Conservation (phyloP, 2,888 invertebrate species). For the Corbicula japonica region DNA sequence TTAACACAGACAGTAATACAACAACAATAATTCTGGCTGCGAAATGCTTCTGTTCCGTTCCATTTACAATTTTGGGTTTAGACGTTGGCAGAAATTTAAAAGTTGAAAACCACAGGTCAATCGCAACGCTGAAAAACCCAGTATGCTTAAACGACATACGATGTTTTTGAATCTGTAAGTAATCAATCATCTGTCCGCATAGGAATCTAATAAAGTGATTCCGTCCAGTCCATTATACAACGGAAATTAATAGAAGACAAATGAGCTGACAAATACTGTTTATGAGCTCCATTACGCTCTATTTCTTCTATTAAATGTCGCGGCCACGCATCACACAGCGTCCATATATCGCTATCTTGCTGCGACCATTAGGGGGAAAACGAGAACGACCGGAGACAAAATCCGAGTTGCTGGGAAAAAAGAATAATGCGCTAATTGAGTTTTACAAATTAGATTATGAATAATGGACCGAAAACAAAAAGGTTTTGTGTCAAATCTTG, state of each 20-base stretch:
- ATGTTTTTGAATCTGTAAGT: background rate
- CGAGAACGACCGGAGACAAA: background rate
- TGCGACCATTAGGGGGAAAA: background rate
- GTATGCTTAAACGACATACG: no score
- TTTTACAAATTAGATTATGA: constrained; percentile 32
- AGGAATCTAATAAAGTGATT: constrained; percentile 56
- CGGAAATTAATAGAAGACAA: constrained; percentile 69
- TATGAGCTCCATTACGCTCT: constrained; percentile 48
- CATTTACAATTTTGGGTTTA: no score
- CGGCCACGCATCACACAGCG: background rate
- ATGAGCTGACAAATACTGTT: constrained; percentile 61
- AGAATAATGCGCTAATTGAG: constrained; percentile 24
- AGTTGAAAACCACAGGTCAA: no score
- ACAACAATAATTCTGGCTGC: no score
- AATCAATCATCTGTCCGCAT: constrained; percentile 18
- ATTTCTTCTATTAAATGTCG: constrained; percentile 51
- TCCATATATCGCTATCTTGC: constrained; percentile 22
- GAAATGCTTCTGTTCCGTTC: no score
- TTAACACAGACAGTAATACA: no score
- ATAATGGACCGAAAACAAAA: constrained; percentile 23
- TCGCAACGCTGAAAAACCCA: no score
- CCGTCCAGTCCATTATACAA: constrained; percentile 62
- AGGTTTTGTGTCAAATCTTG: constrained; percentile 9
- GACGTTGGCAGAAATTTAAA: no score
- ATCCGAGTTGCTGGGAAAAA: background rate